phyloP scores from a whole-genome alignment of 1,140 invertebrate species.

The Halyomorpha halys region DNA sequence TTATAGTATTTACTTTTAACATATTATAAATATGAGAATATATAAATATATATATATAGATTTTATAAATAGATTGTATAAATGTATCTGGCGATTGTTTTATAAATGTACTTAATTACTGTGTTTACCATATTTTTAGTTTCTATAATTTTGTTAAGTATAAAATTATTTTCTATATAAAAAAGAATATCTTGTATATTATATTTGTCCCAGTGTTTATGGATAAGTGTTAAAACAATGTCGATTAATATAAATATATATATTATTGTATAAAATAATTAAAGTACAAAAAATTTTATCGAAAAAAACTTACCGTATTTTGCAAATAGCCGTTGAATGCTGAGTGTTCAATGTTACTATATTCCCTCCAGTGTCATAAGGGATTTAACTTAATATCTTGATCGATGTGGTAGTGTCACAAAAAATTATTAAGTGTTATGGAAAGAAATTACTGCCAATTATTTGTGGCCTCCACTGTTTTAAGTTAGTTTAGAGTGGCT shows the following conservation, averaged over 20 bases:
- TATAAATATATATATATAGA: slow-evolving; percentile 15
- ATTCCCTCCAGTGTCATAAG: slow-evolving; percentile 18
- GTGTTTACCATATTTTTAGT: slow-evolving; percentile 29
- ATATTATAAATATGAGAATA: slow-evolving; percentile 22
- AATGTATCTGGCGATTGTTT: slow-evolving; percentile 24
- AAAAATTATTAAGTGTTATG: slow-evolving; percentile 10
- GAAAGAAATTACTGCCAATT: slow-evolving; percentile 25
- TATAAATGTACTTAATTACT: slow-evolving; percentile 29
- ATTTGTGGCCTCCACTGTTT: slow-evolving; percentile 18
- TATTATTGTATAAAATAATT: slow-evolving; percentile 20
- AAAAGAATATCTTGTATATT: slow-evolving; percentile 24
- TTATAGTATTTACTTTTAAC: slow-evolving; percentile 23
- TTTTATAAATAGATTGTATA: slow-evolving; percentile 25
- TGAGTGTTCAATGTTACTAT: slow-evolving; percentile 23
- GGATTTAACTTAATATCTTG: slow-evolving; percentile 9
- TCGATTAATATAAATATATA: slow-evolving; percentile 21
- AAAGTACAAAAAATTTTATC: slow-evolving; percentile 24
- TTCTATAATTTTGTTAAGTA: slow-evolving; percentile 23
- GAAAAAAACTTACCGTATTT: slow-evolving; percentile 22
- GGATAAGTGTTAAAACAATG: slow-evolving; percentile 18
- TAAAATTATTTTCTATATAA: slow-evolving; percentile 20
- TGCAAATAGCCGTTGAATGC: slow-evolving; percentile 20
- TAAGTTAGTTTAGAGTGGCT: neutral
- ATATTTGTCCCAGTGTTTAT: slow-evolving; percentile 28
- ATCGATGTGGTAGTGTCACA: slow-evolving; percentile 18